A percentile compares a stretch with the other conserved stretches of the same genome.
Evolutionary conservation across 2,888 invertebrate species (phyloP).

Genomic region (Drosophila parthenogenetica): DNA sequence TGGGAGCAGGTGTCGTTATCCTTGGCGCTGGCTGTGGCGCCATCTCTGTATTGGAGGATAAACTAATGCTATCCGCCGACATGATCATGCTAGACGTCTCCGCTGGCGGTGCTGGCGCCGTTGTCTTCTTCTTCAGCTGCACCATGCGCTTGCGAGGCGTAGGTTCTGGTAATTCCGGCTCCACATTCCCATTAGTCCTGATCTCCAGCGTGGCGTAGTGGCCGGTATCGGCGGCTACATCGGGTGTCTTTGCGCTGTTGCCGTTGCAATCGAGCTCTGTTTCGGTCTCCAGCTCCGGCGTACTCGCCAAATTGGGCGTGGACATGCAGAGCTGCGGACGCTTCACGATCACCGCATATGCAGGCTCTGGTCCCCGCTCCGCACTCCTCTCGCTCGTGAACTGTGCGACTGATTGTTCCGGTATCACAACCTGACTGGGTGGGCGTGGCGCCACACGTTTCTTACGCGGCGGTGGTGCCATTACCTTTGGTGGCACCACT

Average conservation of each 20-base stretch:
- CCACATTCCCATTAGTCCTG: slow-evolving; percentile 35
- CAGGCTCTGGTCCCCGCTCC: slow-evolving; percentile 44
- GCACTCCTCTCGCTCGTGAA: slow-evolving; percentile 4
- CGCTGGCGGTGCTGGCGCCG: slow-evolving; percentile 82
- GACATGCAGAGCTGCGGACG: slow-evolving; percentile 83
- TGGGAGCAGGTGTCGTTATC: slow-evolving; percentile 49
- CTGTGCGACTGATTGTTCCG: slow-evolving; percentile 78
- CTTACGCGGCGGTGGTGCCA: slow-evolving; percentile 83
- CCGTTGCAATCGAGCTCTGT: slow-evolving; percentile 80
- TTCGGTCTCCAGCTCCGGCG: slow-evolving; percentile 31
- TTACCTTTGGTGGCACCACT: slow-evolving; percentile 67
- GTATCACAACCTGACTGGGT: slow-evolving; percentile 83
- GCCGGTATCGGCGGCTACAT: slow-evolving; percentile 43
- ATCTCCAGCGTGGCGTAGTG: slow-evolving; percentile 71
- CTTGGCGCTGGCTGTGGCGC: slow-evolving; percentile 80
- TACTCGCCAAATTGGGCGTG: slow-evolving; percentile 80
- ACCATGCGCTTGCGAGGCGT: slow-evolving; percentile 82
- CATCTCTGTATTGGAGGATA: slow-evolving; percentile 65
- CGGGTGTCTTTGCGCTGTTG: slow-evolving; percentile 63
- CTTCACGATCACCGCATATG: slow-evolving; percentile 68
- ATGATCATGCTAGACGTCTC: slow-evolving; percentile 15
- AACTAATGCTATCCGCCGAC: slow-evolving; percentile 60
- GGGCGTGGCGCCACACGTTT: slow-evolving; percentile 84
- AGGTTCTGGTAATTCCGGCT: slow-evolving; percentile 76
- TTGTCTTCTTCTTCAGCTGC: slow-evolving; percentile 73